Conservation (phyloP, 2,888 invertebrate genomes). For the Caenorhabditis auriculariae region DNA sequence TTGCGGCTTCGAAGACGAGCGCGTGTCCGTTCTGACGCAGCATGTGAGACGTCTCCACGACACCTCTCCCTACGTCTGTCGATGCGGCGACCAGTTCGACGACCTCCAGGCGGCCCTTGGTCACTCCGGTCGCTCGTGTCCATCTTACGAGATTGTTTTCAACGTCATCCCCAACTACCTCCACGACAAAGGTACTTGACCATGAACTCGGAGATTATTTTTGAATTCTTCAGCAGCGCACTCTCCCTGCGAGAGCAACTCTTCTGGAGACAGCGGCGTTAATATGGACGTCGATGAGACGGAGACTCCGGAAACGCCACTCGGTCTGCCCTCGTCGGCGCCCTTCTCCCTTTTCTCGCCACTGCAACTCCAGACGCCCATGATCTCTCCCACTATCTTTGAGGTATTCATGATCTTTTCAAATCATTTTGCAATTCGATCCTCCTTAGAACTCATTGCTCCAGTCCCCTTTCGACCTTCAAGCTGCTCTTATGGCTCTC, state of each 20-base stretch:
- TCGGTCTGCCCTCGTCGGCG: slow-evolving; percentile 6
- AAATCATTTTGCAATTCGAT: no score
- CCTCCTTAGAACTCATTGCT: no score
- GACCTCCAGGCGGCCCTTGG: slow-evolving; percentile 40
- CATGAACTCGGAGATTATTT: not conserved
- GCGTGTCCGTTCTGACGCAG: slow-evolving; percentile 36
- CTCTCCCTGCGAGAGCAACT: slow-evolving; percentile 20
- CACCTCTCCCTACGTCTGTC: slow-evolving; percentile 52
- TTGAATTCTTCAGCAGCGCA: slow-evolving; percentile 14
- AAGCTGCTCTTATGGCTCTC: slow-evolving; percentile 13
- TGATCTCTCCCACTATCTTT: slow-evolving; percentile 4
- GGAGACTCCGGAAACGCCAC: slow-evolving; percentile 1
- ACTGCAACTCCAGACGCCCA: slow-evolving; percentile 8
- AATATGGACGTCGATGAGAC: slow-evolving; percentile 23
- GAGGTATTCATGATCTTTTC: no score
- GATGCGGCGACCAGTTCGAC: slow-evolving; percentile 44
- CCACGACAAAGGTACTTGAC: slow-evolving; percentile 17
- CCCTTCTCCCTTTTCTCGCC: slow-evolving; percentile 7
- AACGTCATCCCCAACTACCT: slow-evolving; percentile 38
- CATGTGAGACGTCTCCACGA: slow-evolving; percentile 47
- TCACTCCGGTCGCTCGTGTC: slow-evolving; percentile 31
- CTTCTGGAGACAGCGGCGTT: slow-evolving; percentile 23
- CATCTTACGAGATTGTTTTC: slow-evolving; percentile 27
- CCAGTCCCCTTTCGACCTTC: slow-evolving; percentile 18
- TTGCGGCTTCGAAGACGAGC: slow-evolving; percentile 41